A percentile compares a stretch with the other conserved stretches of the same genome.
phyloP scores from a whole-genome alignment of 2,797 vertebrate genomes.

The Pangasius djambal region DNA sequence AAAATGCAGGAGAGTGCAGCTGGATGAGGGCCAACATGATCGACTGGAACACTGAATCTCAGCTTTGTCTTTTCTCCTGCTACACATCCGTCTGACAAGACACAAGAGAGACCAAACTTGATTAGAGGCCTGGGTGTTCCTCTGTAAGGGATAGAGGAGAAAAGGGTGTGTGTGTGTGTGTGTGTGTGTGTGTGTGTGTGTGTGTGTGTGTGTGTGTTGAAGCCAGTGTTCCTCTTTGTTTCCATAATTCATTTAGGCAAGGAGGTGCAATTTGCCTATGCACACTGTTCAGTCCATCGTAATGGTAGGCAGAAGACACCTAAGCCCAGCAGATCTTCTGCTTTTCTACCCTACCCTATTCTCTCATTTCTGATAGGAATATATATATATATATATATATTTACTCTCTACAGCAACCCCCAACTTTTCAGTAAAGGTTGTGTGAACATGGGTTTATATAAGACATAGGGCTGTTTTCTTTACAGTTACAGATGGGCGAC shows the following conservation, averaged over 20 bases:
- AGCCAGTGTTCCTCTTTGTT: slow-evolving; percentile 62
- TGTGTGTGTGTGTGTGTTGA: slow-evolving; percentile 37
- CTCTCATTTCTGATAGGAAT: too few species aligned
- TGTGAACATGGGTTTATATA: neutral
- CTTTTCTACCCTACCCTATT: slow-evolving; percentile 1
- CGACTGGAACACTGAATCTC: slow-evolving; percentile 74
- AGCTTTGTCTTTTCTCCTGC: slow-evolving; percentile 69
- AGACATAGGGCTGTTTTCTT: neutral
- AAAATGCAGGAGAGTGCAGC: slow-evolving; percentile 65
- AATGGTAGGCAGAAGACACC: slow-evolving; percentile 65
- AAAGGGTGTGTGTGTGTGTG: slow-evolving; percentile 21
- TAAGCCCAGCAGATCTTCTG: slow-evolving; percentile 47
- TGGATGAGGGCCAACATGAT: slow-evolving; percentile 72
- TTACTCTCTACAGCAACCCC: neutral
- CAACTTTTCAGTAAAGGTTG: neutral
- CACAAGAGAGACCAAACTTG: slow-evolving; percentile 68
- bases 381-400: too few species aligned
- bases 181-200: slow-evolving; percentile 45
- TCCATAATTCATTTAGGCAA: slow-evolving; percentile 60
- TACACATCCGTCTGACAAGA: slow-evolving; percentile 62
- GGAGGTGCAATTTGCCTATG: slow-evolving; percentile 61
- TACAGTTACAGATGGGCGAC: neutral
- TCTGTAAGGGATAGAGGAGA: slow-evolving; percentile 45
- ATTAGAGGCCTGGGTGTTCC: slow-evolving; percentile 46
- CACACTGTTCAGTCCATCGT: slow-evolving; percentile 69